Evolutionary conservation across 1,140 invertebrate genomes (phyloP).

Genomic region (Drosophila nigromelanica): DNA sequence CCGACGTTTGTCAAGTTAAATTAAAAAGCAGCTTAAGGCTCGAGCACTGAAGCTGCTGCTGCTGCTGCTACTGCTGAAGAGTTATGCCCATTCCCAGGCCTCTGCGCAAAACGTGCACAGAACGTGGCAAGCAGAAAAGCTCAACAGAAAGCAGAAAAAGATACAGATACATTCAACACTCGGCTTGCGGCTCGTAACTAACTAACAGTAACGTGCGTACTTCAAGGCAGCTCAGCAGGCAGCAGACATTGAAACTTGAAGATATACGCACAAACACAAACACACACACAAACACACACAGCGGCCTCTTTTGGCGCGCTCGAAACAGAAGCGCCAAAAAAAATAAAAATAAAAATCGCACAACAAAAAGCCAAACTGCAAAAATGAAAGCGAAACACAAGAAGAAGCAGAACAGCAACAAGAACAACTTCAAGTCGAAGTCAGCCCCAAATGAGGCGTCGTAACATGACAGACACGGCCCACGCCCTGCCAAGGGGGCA

Average conservation of each 20-base stretch:
- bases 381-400: slow-evolving; percentile 43
- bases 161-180: slow-evolving; percentile 42
- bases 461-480: slow-evolving; percentile 48
- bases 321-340: slow-evolving; percentile 71
- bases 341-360: slow-evolving; percentile 22
- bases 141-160: slow-evolving; percentile 1
- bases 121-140: slow-evolving; percentile 37
- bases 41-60: slow-evolving; percentile 9
- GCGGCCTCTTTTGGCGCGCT: slow-evolving; percentile 69
- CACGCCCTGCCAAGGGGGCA: slow-evolving; percentile 25
- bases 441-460: slow-evolving; percentile 35
- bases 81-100: slow-evolving; percentile 50
- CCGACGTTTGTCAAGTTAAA: slow-evolving; percentile 69
- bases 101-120: slow-evolving; percentile 53
- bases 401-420: slow-evolving; percentile 24
- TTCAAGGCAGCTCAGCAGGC: slow-evolving; percentile 41
- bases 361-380: slow-evolving; percentile 29
- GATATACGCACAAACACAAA: slow-evolving; percentile 41
- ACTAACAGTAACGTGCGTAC: slow-evolving; percentile 82
- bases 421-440: slow-evolving; percentile 5
- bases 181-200: slow-evolving; percentile 38
- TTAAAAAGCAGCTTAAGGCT: slow-evolving; percentile 69
- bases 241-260: slow-evolving; percentile 29
- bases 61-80: slow-evolving; percentile 45
- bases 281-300: slow-evolving; percentile 21